Base-by-base conservation (phyloP, 1,140 invertebrate genomes). In the Magallana angulata region DNA sequence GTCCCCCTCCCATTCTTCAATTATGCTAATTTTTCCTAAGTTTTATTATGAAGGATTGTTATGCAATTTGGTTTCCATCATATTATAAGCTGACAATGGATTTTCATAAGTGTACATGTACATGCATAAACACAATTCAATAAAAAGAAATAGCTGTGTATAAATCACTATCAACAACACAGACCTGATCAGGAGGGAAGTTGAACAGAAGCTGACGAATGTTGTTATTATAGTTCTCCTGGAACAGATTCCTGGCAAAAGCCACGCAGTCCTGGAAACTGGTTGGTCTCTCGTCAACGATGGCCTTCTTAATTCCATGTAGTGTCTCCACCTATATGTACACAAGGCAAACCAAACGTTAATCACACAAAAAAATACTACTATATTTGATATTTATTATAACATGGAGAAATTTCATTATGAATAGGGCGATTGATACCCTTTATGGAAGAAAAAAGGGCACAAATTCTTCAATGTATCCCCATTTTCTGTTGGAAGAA, bases 201-300 rank as follows among this genome's bases (percentile, higher is more conserved):
- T 99, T 99, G 95, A 97, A 99, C 4, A 99, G 96, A 83, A 99
- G 95, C 94, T 99, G 99, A 91, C 97, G 96, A 90, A 99, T 99
- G 95, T 98, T 98, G 96, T 99, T 99, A 91, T 96, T 96, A 95
- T 98, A 99, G 91, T 99, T 98, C 89, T 98, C 97, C 94, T 99
- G 97, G 97, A 97, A 99, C 91, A 98, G 97, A 71, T 97, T 95
- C 36, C 99, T 96, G 0, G 98, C 98, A 98, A 98, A 99, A 12
- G 95, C 94, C 4, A 99, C 96, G 94, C 98, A 99, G 92, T 99
- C 97, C 18, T 97, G 96, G 94, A 99, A 98, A 85, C 92, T 95
- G 56, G 96, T 96, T 0, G 98, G 98, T 85, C 97, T 96, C 80
- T 98, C 98, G 90, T 98, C 97, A 9, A 98, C 96, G 14, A 99